Percentiles rank a stretch among this genome's conserved stretches.
Conservation (phyloP, 2,797 vertebrate genomes). For the Etheostoma nigrum region DNA sequence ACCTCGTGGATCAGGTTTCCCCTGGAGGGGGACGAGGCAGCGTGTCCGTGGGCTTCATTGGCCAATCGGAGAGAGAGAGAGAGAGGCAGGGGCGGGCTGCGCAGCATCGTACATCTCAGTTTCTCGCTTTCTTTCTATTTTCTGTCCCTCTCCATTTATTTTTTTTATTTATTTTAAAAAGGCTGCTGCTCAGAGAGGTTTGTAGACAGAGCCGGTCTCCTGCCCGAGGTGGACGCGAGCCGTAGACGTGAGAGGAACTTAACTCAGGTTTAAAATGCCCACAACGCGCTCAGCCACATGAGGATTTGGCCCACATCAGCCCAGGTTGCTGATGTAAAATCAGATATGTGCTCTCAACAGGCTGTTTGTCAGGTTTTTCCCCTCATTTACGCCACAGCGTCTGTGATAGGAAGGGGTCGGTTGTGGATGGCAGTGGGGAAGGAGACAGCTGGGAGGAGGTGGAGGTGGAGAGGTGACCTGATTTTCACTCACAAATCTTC, state of each 20-base stretch:
- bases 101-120: constrained; percentile 52
- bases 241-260: not conserved
- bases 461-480: not conserved
- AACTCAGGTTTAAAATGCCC: constrained; percentile 23
- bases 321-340: not conserved
- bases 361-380: constrained; percentile 6
- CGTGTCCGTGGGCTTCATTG: constrained; percentile 69
- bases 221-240: not conserved
- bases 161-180: constrained; percentile 34
- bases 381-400: not conserved
- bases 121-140: constrained; percentile 62
- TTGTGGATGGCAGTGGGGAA: not conserved
- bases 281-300: not conserved
- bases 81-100: constrained; percentile 29
- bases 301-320: constrained; percentile 13
- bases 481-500: not conserved
- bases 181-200: constrained; percentile 59
- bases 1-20: constrained; percentile 80
- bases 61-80: constrained; percentile 61
- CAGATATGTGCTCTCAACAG: not conserved
- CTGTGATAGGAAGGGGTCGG: not conserved
- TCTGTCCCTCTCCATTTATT: constrained; percentile 39
- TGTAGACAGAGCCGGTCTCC: constrained; percentile 55
- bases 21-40: constrained; percentile 44
- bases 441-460: not conserved